These are phyloP conservation scores for Forbesichthys papilliferus DNA, from an alignment of 2,113 vertebrate genomes.

Conservation along the genomic window DNA sequence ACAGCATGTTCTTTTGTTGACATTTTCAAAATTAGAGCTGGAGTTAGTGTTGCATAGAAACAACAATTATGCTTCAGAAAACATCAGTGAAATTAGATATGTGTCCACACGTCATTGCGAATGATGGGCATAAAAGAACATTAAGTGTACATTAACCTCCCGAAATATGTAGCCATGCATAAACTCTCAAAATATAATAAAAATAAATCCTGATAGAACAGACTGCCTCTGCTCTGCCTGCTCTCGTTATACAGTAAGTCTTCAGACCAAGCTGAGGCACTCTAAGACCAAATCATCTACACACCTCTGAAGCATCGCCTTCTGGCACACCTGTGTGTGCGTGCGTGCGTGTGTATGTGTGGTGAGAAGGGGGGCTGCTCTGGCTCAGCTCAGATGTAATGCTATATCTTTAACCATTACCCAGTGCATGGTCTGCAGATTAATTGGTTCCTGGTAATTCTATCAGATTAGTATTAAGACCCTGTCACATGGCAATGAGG, in stretches of 20 bases:
- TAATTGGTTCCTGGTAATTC: conserved; percentile 76
- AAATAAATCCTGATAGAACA: background rate
- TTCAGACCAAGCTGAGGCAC: conserved; percentile 25
- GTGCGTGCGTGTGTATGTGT: background rate
- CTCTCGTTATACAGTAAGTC: conserved; percentile 26
- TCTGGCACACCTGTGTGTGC: conserved; percentile 14
- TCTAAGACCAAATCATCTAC: conserved; percentile 29
- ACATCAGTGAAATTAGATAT: too few species aligned
- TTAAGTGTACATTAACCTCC: background rate
- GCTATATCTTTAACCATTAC: conserved; percentile 54
- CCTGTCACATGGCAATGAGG: conserved; percentile 54
- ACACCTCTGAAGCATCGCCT: conserved; percentile 31
- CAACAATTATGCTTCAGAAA: too few species aligned
- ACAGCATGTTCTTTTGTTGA: too few species aligned
- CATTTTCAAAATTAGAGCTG: too few species aligned
- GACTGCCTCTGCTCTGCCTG: conserved; percentile 4
- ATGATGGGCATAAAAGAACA: too few species aligned
- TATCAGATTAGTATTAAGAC: conserved; percentile 78
- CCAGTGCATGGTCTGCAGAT: conserved; percentile 52
- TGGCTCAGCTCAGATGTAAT: conserved; percentile 36
- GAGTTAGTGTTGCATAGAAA: too few species aligned
- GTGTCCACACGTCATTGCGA: too few species aligned
- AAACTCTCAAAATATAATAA: background rate
- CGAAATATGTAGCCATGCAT: background rate
- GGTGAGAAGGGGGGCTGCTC: conserved; percentile 4